phyloP scores from a whole-genome alignment of 2,888 invertebrate genomes.

The Drosophila anomelani region DNA sequence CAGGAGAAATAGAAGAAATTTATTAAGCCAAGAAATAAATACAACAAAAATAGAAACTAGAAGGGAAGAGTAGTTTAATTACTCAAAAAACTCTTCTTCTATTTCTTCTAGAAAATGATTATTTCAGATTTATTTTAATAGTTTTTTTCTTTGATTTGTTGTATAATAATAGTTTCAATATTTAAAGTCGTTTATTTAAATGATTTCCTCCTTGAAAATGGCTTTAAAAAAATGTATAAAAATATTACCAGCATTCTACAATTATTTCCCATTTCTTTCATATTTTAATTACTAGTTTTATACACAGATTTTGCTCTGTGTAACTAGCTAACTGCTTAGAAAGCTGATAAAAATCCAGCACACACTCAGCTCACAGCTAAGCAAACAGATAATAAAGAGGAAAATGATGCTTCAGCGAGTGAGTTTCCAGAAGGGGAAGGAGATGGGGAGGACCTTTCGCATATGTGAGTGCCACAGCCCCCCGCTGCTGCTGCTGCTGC shows the following conservation, averaged over 20 bases:
- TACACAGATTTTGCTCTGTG: not conserved
- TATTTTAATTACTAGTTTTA: not conserved
- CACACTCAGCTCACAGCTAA: slow-evolving; percentile 61
- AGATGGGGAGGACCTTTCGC: slow-evolving; percentile 59
- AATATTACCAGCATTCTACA: too few relatives aligned
- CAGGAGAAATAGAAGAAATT: not conserved
- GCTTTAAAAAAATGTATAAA: not conserved
- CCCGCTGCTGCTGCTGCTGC: slow-evolving; percentile 42
- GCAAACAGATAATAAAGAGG: slow-evolving; percentile 79
- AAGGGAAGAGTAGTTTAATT: not conserved
- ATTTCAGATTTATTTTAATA: too few relatives aligned
- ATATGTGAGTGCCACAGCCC: slow-evolving; percentile 68
- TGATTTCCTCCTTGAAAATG: not conserved
- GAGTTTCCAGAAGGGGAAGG: slow-evolving; percentile 13
- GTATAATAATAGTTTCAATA: too few relatives aligned
- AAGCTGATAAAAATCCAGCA: slow-evolving; percentile 77
- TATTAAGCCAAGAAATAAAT: not conserved
- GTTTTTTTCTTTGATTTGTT: too few relatives aligned
- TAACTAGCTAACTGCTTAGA: slow-evolving; percentile 69
- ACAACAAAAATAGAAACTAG: fast-evolving
- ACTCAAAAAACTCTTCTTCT: not conserved
- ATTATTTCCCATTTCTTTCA: fast-evolving
- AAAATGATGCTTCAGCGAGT: slow-evolving; percentile 68
- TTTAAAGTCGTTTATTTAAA: too few relatives aligned
- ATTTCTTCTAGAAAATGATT: too few relatives aligned